Conservation (phyloP, 2,113 vertebrate genomes). For the Bungarus multicinctus region DNA sequence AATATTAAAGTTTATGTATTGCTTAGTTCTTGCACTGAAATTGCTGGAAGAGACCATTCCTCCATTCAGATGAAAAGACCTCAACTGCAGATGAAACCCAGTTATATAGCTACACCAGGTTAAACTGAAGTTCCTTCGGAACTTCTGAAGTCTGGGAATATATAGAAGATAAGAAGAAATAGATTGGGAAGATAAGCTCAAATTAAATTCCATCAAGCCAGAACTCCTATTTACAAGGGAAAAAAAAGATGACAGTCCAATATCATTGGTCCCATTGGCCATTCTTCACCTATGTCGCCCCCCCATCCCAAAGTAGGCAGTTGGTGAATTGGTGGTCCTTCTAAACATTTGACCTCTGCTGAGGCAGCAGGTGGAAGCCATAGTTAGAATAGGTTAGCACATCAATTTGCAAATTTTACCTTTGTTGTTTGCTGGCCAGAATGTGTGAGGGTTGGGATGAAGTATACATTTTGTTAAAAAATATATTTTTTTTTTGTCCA, state of each 20-base stretch:
- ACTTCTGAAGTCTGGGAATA: neutral
- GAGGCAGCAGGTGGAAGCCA: neutral
- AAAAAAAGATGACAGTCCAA: neutral
- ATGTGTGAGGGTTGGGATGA: neutral
- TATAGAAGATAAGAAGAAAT: neutral
- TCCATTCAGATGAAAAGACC: neutral
- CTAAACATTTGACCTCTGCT: neutral
- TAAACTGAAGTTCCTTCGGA: neutral
- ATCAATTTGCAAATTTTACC: neutral
- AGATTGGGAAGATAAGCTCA: neutral
- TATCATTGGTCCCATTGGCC: neutral
- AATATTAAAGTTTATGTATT: neutral
- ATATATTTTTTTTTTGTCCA: neutral
- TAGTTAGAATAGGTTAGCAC: neutral
- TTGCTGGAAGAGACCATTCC: neutral
- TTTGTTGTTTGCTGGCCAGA: neutral
- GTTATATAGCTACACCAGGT: neutral
- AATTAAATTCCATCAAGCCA: neutral
- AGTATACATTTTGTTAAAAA: neutral
- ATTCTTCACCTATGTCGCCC: neutral
- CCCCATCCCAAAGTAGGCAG: neutral
- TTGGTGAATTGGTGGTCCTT: neutral
- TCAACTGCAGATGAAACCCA: neutral
- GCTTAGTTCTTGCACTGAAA: neutral
- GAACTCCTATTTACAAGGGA: neutral